phyloP scores from a whole-genome alignment of 2,113 vertebrate genomes.

The Verasper variegatus region DNA sequence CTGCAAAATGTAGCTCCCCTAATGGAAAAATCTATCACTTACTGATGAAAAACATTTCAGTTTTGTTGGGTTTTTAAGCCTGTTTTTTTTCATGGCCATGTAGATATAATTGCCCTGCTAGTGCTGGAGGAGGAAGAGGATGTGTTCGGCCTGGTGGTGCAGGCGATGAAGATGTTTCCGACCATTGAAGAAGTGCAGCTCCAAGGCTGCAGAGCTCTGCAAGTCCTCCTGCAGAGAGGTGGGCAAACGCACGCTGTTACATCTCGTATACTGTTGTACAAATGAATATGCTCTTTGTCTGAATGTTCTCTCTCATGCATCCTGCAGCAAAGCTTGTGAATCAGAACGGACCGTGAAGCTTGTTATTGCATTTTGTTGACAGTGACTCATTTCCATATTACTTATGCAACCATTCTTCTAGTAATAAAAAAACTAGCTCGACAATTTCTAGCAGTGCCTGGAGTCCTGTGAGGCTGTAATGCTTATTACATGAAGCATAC shows the following conservation, averaged over 20 bases:
- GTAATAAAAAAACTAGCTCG: neutral
- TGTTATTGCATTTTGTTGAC: neutral
- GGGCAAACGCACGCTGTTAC: conserved; percentile 13
- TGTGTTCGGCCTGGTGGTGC: conserved; percentile 88
- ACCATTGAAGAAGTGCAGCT: conserved; percentile 88
- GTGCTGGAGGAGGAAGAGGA: conserved; percentile 92
- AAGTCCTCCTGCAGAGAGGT: conserved; percentile 91
- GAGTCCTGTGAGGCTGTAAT: neutral
- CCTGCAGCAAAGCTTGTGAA: neutral
- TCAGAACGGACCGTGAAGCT: neutral
- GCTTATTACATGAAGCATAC: neutral
- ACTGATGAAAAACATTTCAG: no score
- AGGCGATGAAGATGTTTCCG: conserved; percentile 88
- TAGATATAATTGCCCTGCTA: conserved; percentile 75
- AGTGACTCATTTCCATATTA: neutral
- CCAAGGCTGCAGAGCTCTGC: conserved; percentile 88
- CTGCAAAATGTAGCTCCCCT: no score
- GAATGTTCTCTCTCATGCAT: neutral
- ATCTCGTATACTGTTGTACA: neutral
- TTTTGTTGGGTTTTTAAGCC: neutral
- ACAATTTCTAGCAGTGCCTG: neutral
- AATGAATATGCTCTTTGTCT: neutral
- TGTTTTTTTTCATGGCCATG: neutral
- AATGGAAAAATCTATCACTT: no score
- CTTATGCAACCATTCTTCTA: neutral